Conservation (phyloP, 2,888 invertebrate genomes). For the Nomada hirtipes region DNA sequence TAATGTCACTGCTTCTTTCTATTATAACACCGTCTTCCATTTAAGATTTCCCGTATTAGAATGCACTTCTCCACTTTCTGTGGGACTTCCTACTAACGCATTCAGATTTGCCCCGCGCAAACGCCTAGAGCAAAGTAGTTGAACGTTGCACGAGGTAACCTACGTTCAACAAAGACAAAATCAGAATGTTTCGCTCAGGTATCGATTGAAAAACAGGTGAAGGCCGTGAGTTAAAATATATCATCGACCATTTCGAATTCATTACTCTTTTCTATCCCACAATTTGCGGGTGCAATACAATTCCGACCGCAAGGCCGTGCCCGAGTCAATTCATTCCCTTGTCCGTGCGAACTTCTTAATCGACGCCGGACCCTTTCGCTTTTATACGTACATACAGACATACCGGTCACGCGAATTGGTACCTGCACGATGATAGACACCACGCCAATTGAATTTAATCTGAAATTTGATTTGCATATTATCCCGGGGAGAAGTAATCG, state of each 20-base stretch:
- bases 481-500: constrained; percentile 54
- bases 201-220: constrained; percentile 45
- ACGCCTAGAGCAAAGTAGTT: background rate
- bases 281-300: background rate
- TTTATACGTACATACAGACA: background rate
- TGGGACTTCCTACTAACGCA: background rate
- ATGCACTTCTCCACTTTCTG: background rate
- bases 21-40: background rate
- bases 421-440: constrained; percentile 41
- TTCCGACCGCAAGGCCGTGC: constrained; percentile 2
- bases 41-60: background rate
- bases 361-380: background rate
- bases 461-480: constrained; percentile 56
- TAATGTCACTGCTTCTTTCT: background rate
- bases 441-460: constrained; percentile 54
- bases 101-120: background rate
- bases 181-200: constrained; percentile 7
- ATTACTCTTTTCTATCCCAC: constrained; percentile 19
- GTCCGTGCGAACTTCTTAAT: constrained; percentile 39
- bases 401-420: constrained; percentile 39
- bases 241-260: constrained; percentile 10
- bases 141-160: background rate
- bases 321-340: constrained; percentile 27
- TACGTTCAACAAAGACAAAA: constrained; percentile 5
- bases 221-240: constrained; percentile 25